These are phyloP conservation scores for Venturia canescens DNA, from an alignment of 1,140 invertebrate species.

Conservation along the genomic window DNA sequence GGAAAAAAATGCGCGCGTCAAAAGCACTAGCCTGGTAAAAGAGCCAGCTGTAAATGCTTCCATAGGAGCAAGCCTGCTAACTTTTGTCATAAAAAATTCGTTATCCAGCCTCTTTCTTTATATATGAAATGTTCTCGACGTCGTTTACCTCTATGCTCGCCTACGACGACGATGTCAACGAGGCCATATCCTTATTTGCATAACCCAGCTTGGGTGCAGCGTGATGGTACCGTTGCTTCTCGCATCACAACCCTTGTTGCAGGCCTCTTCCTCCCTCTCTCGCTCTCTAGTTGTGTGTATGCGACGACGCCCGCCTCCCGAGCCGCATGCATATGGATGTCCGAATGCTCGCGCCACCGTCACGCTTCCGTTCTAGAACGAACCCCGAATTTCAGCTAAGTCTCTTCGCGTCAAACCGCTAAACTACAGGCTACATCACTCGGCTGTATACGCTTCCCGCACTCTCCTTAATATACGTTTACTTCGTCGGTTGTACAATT, in stretches of 20 bases:
- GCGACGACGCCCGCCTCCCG: neutral
- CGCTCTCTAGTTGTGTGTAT: neutral
- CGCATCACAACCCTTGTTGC: neutral
- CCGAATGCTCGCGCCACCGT: neutral
- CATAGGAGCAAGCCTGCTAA: too few species aligned
- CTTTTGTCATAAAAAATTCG: neutral
- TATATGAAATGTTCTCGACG: neutral
- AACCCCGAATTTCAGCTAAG: constrained; percentile 4
- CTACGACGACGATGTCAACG: constrained; percentile 5
- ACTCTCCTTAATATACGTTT: neutral
- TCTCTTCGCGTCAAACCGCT: constrained; percentile 1
- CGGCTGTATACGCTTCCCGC: neutral
- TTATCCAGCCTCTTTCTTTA: constrained; percentile 4
- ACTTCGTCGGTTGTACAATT: neutral
- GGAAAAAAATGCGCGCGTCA: too few species aligned
- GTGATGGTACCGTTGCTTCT: constrained; percentile 1
- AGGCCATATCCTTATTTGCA: constrained; percentile 4
- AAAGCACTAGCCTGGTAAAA: too few species aligned
- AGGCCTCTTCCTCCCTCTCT: neutral
- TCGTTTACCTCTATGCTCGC: constrained; percentile 1
- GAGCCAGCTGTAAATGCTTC: too few species aligned
- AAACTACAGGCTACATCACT: neutral
- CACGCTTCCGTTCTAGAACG: neutral
- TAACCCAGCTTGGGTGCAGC: constrained; percentile 5
- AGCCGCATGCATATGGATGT: neutral